Evolutionary conservation across 2,888 invertebrate genomes (phyloP).

Genomic region (Lepidochrysops patricia): DNA sequence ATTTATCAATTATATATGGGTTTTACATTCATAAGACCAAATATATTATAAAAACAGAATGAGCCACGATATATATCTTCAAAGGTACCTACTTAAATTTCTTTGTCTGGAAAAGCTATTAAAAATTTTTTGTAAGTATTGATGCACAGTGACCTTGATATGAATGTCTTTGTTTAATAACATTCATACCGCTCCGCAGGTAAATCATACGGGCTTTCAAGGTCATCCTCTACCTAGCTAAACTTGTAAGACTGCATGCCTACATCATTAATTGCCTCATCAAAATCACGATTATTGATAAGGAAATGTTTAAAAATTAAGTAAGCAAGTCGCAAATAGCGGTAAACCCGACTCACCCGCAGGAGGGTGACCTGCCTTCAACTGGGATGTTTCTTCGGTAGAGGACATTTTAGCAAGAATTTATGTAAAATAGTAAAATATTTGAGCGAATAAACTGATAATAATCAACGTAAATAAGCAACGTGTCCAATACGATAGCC

Average conservation of each 20-base stretch:
- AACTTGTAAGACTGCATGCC: not conserved
- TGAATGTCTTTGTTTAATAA: conserved; percentile 40
- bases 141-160: conserved; percentile 35
- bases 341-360: conserved; percentile 78
- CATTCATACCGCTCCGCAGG: conserved; percentile 24
- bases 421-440: conserved; percentile 15
- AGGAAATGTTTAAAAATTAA: not conserved
- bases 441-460: conserved; percentile 32
- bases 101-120: not conserved
- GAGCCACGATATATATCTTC: too few species aligned
- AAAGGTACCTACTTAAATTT: too few species aligned
- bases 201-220: conserved; percentile 17
- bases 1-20: too few species aligned
- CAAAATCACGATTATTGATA: not conserved
- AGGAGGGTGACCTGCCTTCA: conserved; percentile 92
- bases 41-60: too few species aligned
- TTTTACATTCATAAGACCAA: too few species aligned
- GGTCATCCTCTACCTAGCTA: conserved; percentile 13
- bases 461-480: conserved; percentile 36
- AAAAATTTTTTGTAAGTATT: not conserved
- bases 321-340: not conserved
- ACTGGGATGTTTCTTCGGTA: conserved; percentile 76
- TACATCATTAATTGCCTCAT: not conserved
- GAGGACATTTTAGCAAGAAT: conserved; percentile 44
- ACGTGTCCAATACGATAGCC: conserved; percentile 43